Evolutionary conservation across 2,797 vertebrate species (phyloP).

Genomic region (Silurus aristotelis): DNA sequence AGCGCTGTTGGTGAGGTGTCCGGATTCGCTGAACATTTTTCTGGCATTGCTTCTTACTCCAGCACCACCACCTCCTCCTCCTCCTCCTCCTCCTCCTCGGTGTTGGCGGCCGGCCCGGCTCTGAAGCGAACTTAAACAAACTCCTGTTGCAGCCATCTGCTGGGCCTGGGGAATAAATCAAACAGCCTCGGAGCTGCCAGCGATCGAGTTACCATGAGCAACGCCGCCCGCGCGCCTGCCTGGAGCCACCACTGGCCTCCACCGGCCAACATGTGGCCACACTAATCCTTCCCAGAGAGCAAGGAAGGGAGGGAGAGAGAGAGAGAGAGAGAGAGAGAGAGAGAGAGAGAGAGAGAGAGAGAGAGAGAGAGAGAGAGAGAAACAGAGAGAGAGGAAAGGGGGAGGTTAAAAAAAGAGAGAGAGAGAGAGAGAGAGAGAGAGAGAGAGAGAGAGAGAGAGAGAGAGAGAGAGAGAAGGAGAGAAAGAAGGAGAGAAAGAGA

Average conservation of each 20-base stretch:
- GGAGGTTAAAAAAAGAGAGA: background rate
- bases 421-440: no score
- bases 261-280: constrained; percentile 88
- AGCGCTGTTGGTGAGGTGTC: constrained; percentile 79
- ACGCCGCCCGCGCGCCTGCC: constrained; percentile 84
- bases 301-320: constrained; percentile 74
- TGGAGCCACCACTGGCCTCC: constrained; percentile 92
- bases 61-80: background rate
- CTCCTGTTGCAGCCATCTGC: constrained; percentile 99
- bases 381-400: background rate
- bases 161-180: constrained; percentile 98
- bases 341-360: background rate
- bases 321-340: constrained; percentile 29
- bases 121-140: constrained; percentile 99
- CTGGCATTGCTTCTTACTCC: constrained; percentile 78
- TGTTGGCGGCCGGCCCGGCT: constrained; percentile 90
- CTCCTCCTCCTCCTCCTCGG: constrained; percentile 61
- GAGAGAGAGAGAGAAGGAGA: no score
- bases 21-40: constrained; percentile 91
- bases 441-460: no score
- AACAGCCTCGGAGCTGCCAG: constrained; percentile 87
- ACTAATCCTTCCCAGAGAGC: constrained; percentile 79
- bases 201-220: constrained; percentile 86
- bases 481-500: no score
- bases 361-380: background rate